Base-by-base conservation (phyloP, 2,113 vertebrate species). In the Lanius collurio region DNA sequence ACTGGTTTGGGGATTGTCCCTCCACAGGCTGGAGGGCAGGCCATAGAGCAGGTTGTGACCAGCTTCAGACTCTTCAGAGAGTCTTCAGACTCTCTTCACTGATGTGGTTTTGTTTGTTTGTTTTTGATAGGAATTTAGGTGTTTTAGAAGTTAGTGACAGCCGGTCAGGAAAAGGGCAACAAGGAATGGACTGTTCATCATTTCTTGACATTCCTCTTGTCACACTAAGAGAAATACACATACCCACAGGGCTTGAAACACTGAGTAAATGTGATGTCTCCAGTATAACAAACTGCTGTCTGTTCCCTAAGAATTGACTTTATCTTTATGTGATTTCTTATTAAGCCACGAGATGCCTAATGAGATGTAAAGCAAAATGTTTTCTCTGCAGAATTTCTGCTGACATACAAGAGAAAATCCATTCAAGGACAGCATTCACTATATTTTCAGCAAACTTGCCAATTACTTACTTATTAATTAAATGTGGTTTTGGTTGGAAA, bases 341-440 rank as follows among this genome's bases (percentile, higher is more conserved):
- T 64, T 85, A 91, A 88, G 47, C 39, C 4, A 0, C 59, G 75
- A 88, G 63, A 59, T 83, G 55, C 42, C 84, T 67, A n/a, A 79
- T 77, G 60, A 52, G 53, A 95, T 80, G 47, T 78, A 86, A 90
- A 94, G 52, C 68, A 88, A 77, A 90, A 60, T 70, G 75, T 93
- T 91, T 93, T 70, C 33, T 79, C 71, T 88, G 84, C 79, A 78
- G 71, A 74, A 77, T 90, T 96, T 94, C 59, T 94, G 85, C 87
- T 96, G 87, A 83, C 37, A 4, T 88, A 13, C 22, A 47, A 37
- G 30, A 44, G 42, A 81, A 94, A 78, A 88, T 75, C 63, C 76
- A 52, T 83, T 68, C 42, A 68, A 80, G 47, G 35, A 88, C 35
- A 68, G 26, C 52, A 74, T 30, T 75, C 71, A 35, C 55, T 90